These are phyloP conservation scores for Tribolium freemani DNA, from an alignment of 2,888 invertebrate genomes.

Conservation along the genomic window DNA sequence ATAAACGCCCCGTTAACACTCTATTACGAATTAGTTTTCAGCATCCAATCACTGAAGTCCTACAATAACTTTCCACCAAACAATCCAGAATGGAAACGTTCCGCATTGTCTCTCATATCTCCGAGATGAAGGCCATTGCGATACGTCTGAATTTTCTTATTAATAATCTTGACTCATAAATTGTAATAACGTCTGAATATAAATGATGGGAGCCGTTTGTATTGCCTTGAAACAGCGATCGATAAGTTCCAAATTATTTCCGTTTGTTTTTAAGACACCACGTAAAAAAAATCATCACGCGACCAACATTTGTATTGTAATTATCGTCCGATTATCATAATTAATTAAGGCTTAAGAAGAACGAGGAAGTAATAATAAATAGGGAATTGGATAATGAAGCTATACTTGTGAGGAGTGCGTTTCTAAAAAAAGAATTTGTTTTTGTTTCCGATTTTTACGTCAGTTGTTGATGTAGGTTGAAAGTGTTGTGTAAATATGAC, in stretches of 20 bases:
- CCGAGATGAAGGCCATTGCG: neutral
- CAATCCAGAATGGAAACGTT: neutral
- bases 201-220: neutral
- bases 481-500: no score
- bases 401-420: neutral
- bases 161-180: neutral
- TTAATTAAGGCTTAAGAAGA: neutral
- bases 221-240: neutral
- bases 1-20: neutral
- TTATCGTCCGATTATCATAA: neutral
- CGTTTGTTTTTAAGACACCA: neutral
- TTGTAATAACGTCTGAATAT: neutral
- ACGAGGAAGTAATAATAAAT: neutral
- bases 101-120: neutral
- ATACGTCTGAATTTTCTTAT: neutral
- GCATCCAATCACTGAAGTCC: no score
- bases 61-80: neutral
- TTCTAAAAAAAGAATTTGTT: neutral
- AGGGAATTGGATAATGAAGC: neutral
- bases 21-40: neutral
- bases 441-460: neutral
- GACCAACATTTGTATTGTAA: neutral
- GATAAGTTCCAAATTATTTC: slow-evolving; percentile 6
- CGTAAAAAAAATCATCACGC: neutral
- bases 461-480: neutral